A percentile compares a stretch with the other conserved stretches of the same genome.
These are phyloP conservation scores for Diplazon laetatorius DNA, from an alignment of 2,888 invertebrate genomes.

Conservation along the genomic window DNA sequence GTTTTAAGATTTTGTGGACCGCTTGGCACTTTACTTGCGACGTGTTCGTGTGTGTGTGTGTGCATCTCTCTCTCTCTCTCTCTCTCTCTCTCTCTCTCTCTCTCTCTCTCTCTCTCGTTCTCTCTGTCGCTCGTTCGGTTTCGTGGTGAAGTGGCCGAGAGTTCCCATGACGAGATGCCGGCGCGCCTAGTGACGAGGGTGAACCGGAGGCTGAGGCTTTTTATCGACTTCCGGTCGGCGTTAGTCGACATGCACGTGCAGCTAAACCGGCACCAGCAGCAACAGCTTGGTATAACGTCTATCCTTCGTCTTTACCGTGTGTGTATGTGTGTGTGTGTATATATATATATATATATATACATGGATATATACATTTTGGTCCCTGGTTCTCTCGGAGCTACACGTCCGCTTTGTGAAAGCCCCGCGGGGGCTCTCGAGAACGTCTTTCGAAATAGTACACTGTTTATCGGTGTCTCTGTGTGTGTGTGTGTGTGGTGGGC, in stretches of 20 bases:
- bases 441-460: conserved; percentile 28
- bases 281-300: conserved; percentile 16
- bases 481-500: neutral
- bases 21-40: conserved; percentile 61
- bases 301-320: conserved; percentile 46
- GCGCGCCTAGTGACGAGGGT: conserved; percentile 81
- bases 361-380: too few species aligned
- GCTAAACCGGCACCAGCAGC: conserved; percentile 55
- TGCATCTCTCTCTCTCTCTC: conserved; percentile 13
- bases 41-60: neutral
- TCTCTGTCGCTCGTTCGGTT: conserved; percentile 20
- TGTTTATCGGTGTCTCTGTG: neutral
- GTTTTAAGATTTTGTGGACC: conserved; percentile 75
- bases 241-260: conserved; percentile 81
- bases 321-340: conserved; percentile 14
- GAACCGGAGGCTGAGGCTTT: conserved; percentile 80
- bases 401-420: conserved; percentile 76
- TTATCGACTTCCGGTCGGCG: conserved; percentile 82
- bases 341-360: too few species aligned
- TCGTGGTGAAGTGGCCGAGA: conserved; percentile 68
- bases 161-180: conserved; percentile 82
- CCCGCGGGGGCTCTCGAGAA: conserved; percentile 76
- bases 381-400: too few species aligned
- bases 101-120: conserved; percentile 11
- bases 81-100: conserved; percentile 3